A percentile compares a stretch with the other conserved stretches of the same genome.
Conservation (phyloP, 2,888 invertebrate species). For the Galerucella pusilla region DNA sequence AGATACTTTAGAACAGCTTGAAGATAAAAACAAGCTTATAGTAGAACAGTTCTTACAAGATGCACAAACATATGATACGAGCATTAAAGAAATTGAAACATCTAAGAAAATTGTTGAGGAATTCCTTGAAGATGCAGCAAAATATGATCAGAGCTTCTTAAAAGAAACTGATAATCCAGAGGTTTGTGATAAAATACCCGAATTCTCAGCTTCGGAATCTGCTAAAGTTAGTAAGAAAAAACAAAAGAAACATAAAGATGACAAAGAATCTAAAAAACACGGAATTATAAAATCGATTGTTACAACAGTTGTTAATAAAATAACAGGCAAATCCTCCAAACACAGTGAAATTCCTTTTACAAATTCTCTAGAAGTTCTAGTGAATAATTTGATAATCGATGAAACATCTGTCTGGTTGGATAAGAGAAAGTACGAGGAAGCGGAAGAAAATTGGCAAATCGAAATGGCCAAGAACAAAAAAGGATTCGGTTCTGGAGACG, state of each 20-base stretch:
- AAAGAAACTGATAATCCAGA: background rate
- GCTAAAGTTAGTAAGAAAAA: conserved; percentile 42
- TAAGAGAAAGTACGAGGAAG: conserved; percentile 73
- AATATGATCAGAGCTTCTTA: conserved; percentile 16
- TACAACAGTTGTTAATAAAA: conserved; percentile 55
- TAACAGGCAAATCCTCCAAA: conserved; percentile 54
- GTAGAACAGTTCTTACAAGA: conserved; percentile 17
- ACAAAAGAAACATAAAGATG: conserved; percentile 43
- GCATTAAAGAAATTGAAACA: background rate
- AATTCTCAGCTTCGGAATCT: conserved; percentile 9
- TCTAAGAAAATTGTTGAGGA: conserved; percentile 16
- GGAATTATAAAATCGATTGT: conserved; percentile 55
- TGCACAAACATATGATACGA: background rate
- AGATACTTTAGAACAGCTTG: conserved; percentile 17
- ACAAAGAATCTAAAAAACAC: conserved; percentile 47
- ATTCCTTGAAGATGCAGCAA: conserved; percentile 22
- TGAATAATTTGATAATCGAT: conserved; percentile 62
- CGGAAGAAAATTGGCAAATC: conserved; percentile 70
- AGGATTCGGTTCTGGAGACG: conserved; percentile 48
- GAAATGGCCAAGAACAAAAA: conserved; percentile 39
- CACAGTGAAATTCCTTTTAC: conserved; percentile 45
- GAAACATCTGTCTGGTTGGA: conserved; percentile 70
- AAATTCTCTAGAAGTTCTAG: background rate
- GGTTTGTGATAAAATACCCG: no score
- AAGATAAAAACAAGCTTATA: conserved; percentile 17